Base-by-base conservation (phyloP, 2,797 vertebrate genomes). In the Pteropus rufus region DNA sequence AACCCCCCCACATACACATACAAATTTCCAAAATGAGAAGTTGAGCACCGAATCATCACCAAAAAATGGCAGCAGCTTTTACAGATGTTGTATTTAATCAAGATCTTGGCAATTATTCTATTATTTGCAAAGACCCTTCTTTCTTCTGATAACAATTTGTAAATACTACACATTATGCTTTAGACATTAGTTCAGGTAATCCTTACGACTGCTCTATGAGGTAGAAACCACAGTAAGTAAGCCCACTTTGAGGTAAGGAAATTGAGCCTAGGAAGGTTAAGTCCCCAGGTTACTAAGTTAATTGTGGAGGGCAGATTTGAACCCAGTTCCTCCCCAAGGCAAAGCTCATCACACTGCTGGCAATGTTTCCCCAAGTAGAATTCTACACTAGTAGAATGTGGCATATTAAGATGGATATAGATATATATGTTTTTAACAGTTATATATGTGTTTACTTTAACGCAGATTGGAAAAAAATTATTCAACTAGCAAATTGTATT, bases 121-220 rank as follows among this genome's bases (percentile, higher is more conserved):
- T 79, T 91, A 79, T 89, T 93, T 95, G 44, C 52, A 90, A 83
- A 77, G 24, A 87, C 4, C 15, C 41, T 72, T 76, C 72, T 95
- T 67, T 34, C 34, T 70, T 96, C 77, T 41, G 26, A 34, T 64
- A 85, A 77, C 7, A 60, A 65, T 62, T 73, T 89, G 11, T 41
- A 84, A 81, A 65, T 12, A 60, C 31, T 52, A 72, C 24, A 84
- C 8, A 19, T 89, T 62, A 54, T 44, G 26, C 9, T 90, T 90
- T 67, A 92, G 56, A 58, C 4, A 76, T 29, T 54, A 82, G 41
- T 24, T 86, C 44, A 89, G 58, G 19, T 67, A 80, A 87, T 69
- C 79, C 24, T 92, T 19, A 86, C 19, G 77, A 69, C 8, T 46
- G 24, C 3, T 65, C 26, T 56, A 7, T 5, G 67, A 81, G 41